Percentiles rank a stretch among this genome's conserved stretches.
Evolutionary conservation across 2,113 vertebrate species (phyloP).

Genomic region (Platysteira castanea): DNA sequence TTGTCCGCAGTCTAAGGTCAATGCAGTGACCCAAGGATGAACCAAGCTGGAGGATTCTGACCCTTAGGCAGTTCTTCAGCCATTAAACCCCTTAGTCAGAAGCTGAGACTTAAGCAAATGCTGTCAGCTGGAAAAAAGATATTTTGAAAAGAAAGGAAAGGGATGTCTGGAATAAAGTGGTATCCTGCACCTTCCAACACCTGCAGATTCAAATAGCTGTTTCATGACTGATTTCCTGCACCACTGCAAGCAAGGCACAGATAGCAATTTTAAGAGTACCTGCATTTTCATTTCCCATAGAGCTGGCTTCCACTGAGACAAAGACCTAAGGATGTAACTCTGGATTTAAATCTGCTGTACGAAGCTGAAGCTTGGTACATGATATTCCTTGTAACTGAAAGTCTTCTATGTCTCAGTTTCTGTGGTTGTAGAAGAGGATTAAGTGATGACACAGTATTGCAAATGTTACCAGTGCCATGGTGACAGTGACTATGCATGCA

Average conservation of each 20-base stretch:
- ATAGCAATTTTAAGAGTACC: not conserved
- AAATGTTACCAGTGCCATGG: fast-evolving
- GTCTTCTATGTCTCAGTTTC: not conserved
- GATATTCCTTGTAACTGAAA: not conserved
- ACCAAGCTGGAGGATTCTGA: not conserved
- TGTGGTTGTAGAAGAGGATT: not conserved
- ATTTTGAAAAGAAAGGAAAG: not conserved
- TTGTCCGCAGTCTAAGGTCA: fast-evolving
- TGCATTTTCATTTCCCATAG: not conserved
- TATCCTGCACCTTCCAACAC: not conserved
- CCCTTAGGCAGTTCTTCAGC: not conserved
- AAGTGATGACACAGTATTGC: fast-evolving
- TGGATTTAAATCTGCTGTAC: not conserved
- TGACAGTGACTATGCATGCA: fast-evolving
- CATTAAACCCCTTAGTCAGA: not conserved
- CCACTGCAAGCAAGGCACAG: not conserved
- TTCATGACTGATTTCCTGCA: not conserved
- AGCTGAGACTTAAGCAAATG: not conserved
- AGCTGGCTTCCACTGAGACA: not conserved
- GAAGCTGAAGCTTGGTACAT: not conserved
- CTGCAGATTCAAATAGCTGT: not conserved
- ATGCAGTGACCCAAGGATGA: not conserved
- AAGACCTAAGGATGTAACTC: not conserved
- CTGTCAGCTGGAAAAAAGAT: not conserved
- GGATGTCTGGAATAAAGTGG: fast-evolving